Percentiles rank a stretch among this genome's conserved stretches.
Conservation (phyloP, 2,888 invertebrate species). For the Crocallis elinguaria region DNA sequence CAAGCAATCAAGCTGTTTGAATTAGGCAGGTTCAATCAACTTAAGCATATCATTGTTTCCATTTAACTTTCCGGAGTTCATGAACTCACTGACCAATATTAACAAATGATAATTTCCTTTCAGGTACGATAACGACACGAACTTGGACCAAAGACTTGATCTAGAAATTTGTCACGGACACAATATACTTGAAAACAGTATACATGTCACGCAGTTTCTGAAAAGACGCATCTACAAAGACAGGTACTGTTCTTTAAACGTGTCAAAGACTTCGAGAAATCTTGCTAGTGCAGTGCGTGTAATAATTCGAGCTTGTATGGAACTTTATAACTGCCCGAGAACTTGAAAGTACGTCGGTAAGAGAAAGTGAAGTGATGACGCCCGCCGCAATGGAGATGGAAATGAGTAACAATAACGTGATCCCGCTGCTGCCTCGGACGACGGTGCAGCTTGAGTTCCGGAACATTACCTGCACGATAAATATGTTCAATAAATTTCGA, state of each 20-base stretch:
- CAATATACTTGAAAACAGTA: neutral
- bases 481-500: conserved; percentile 82
- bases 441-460: conserved; percentile 88
- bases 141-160: conserved; percentile 19
- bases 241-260: neutral
- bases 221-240: neutral
- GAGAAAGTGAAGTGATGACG: conserved; percentile 57
- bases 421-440: conserved; percentile 79
- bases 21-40: too few relatives aligned
- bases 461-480: conserved; percentile 87
- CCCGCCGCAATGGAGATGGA: conserved; percentile 57
- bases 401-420: conserved; percentile 71
- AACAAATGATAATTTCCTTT: conserved; percentile 15
- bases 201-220: neutral
- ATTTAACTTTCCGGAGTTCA: neutral
- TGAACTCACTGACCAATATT: conserved; percentile 2
- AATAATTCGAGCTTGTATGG: neutral
- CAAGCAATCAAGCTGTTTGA: too few relatives aligned
- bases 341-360: conserved; percentile 19
- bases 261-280: neutral
- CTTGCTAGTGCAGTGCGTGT: conserved; percentile 5
- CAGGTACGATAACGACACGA: conserved; percentile 17
- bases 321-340: neutral
- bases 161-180: conserved; percentile 2
- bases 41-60: too few relatives aligned